phyloP scores from a whole-genome alignment of 2,797 vertebrate species.

The Hyperoplus lanceolatus region DNA sequence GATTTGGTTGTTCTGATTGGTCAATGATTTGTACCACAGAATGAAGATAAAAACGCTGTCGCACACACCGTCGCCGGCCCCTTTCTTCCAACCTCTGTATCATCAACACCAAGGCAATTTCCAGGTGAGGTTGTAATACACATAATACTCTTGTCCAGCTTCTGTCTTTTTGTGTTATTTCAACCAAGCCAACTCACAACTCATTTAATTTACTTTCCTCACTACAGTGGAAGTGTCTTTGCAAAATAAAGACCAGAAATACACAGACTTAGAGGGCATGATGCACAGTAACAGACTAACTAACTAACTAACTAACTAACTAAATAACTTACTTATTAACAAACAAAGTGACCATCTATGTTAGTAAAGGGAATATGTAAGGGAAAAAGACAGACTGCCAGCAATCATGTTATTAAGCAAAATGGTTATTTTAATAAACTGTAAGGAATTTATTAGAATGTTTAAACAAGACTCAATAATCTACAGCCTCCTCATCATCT shows the following conservation, averaged over 20 bases:
- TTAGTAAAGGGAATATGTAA: background rate
- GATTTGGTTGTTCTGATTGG: background rate
- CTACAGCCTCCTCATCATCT: background rate
- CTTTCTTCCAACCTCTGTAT: constrained; percentile 73
- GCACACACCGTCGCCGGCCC: constrained; percentile 67
- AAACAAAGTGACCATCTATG: no score
- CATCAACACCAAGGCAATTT: constrained; percentile 64
- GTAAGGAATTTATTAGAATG: background rate
- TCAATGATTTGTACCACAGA: constrained; percentile 33
- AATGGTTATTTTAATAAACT: background rate
- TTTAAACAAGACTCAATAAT: background rate
- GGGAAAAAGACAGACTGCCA: background rate
- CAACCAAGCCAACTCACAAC: background rate
- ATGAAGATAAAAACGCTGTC: constrained; percentile 70
- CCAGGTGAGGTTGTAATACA: constrained; percentile 52
- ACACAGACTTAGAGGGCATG: background rate
- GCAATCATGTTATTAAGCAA: background rate
- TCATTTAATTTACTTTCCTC: background rate
- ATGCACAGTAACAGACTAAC: background rate
- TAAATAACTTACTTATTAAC: no score
- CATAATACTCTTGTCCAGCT: background rate
- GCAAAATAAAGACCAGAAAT: background rate
- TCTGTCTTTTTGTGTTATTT: background rate
- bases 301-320: no score
- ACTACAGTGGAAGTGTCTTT: background rate